A percentile compares a stretch with the other conserved stretches of the same genome.
Conservation (phyloP, 2,888 invertebrate genomes). For the Epirrita christyi region DNA sequence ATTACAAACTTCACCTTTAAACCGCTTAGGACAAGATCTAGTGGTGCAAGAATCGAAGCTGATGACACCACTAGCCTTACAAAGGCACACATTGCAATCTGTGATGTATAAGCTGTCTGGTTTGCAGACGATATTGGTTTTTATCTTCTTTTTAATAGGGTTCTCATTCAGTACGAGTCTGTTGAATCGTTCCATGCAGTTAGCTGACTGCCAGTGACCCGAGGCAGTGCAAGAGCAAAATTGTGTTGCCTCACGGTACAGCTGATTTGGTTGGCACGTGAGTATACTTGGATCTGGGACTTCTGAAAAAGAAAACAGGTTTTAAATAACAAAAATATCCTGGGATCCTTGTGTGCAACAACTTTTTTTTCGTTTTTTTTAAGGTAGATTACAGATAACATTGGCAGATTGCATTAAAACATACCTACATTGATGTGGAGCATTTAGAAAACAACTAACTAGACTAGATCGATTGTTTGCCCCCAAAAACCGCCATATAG, state of each 20-base stretch:
- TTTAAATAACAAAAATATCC: too few relatives aligned
- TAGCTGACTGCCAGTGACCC: slow-evolving; percentile 55
- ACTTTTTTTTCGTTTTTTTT: too few relatives aligned
- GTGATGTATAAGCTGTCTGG: slow-evolving; percentile 48
- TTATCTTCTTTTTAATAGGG: slow-evolving; percentile 25
- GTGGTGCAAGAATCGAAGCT: slow-evolving; percentile 50
- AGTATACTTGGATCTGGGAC: background rate
- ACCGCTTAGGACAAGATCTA: slow-evolving; percentile 46
- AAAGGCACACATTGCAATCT: slow-evolving; percentile 63
- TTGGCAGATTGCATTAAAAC: too few relatives aligned
- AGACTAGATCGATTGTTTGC: too few relatives aligned
- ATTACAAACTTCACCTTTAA: slow-evolving; percentile 52
- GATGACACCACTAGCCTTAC: slow-evolving; percentile 43
- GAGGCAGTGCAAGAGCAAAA: slow-evolving; percentile 53
- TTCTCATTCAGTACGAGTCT: slow-evolving; percentile 37
- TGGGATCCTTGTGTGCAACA: too few relatives aligned
- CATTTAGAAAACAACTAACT: too few relatives aligned
- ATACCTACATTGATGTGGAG: too few relatives aligned
- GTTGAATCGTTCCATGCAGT: slow-evolving; percentile 49
- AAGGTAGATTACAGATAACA: background rate
- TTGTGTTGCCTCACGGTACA: slow-evolving; percentile 47
- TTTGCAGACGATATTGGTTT: slow-evolving; percentile 49
- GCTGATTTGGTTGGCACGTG: slow-evolving; percentile 45
- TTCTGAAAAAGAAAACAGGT: slow-evolving; percentile 17
- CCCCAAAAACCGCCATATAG: too few relatives aligned